These are phyloP conservation scores for Phalacrocorax aristotelis DNA, from an alignment of 2,113 vertebrate species.

Conservation along the genomic window DNA sequence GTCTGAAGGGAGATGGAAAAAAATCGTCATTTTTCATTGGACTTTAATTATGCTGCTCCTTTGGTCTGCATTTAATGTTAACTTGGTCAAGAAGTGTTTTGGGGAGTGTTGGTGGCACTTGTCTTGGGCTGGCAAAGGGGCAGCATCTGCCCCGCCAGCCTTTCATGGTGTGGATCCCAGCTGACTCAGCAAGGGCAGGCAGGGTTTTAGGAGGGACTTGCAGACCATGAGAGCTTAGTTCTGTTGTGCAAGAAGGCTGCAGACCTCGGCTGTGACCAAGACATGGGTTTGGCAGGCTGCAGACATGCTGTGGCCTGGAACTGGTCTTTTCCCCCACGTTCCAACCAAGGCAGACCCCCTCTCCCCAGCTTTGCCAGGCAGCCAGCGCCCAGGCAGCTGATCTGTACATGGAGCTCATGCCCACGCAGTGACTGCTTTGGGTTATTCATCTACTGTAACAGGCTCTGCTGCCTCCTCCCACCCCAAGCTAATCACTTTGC, in stretches of 20 bases:
- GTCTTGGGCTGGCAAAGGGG: neutral
- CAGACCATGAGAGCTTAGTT: neutral
- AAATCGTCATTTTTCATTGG: neutral
- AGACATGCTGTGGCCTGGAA: neutral
- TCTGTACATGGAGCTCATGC: neutral
- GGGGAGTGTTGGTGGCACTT: neutral
- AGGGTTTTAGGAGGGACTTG: neutral
- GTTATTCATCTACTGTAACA: conserved; percentile 34
- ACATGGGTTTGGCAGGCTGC: neutral
- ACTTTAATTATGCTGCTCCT: neutral
- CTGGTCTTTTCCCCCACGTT: neutral
- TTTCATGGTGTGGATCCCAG: neutral
- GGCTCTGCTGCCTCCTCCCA: conserved; percentile 54
- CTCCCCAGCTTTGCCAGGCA: neutral
- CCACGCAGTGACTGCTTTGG: conserved; percentile 8
- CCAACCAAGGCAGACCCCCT: neutral
- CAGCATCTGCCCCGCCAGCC: neutral
- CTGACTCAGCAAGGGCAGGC: neutral
- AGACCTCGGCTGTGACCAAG: neutral
- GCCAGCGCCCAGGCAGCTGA: neutral
- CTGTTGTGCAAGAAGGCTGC: neutral
- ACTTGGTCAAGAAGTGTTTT: neutral
- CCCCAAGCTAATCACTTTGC: conserved; percentile 45
- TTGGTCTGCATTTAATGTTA: neutral
- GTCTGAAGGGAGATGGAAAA: neutral